A percentile compares a stretch with the other conserved stretches of the same genome.
Conservation (phyloP, 2,113 vertebrate species). For the Ciconia maguari region DNA sequence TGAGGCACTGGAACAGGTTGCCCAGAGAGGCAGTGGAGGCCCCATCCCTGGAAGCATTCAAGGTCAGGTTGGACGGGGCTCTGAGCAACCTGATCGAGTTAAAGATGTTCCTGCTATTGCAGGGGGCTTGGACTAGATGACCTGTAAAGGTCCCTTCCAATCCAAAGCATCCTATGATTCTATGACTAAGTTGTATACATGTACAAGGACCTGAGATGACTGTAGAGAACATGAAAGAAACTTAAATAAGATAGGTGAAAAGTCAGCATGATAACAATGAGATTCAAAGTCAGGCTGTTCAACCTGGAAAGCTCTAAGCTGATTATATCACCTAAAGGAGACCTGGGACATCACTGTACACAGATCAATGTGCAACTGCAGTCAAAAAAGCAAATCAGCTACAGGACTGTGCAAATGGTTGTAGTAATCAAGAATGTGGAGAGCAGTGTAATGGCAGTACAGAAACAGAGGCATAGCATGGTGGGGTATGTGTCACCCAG, state of each 20-base stretch:
- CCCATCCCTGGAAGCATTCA: too few species aligned
- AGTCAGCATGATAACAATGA: not conserved
- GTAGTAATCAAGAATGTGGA: too few species aligned
- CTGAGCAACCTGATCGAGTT: too few species aligned
- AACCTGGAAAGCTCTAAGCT: not conserved
- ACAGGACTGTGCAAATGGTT: accelerated
- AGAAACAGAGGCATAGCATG: not conserved
- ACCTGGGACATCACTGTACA: not conserved
- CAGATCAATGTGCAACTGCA: not conserved
- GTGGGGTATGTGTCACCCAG: not conserved
- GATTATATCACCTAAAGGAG: not conserved
- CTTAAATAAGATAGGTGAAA: not conserved
- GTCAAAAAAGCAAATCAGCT: not conserved
- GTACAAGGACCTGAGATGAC: not conserved
- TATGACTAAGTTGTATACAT: not conserved
- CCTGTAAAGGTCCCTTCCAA: too few species aligned
- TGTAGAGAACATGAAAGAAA: not conserved
- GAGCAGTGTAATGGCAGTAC: not conserved
- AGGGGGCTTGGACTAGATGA: too few species aligned
- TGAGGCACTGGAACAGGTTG: too few species aligned
- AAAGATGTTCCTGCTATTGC: too few species aligned
- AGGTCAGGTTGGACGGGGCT: too few species aligned
- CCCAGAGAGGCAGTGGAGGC: too few species aligned
- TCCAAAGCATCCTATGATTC: too few species aligned
- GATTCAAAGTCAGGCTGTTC: not conserved